Percentiles rank a stretch among this genome's conserved stretches.
Evolutionary conservation across 2,113 vertebrate species (phyloP).

Genomic region (Mobula hypostoma): DNA sequence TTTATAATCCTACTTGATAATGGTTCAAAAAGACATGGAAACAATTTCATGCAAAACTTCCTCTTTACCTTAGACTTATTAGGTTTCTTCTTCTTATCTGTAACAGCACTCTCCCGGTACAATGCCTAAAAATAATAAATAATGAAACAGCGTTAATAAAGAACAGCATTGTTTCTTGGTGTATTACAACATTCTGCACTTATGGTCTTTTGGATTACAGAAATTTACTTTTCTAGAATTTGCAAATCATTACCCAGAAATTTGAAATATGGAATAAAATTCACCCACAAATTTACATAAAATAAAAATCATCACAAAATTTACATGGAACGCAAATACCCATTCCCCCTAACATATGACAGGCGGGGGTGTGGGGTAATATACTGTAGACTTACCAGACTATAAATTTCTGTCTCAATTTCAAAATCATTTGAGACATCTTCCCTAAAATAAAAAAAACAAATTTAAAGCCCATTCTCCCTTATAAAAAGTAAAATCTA

Average conservation of each 20-base stretch:
- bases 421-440: conserved; percentile 83
- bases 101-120: conserved; percentile 61
- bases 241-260: no score
- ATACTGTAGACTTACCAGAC: conserved; percentile 66
- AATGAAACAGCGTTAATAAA: not conserved
- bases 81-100: conserved; percentile 85
- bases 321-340: no score
- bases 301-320: no score
- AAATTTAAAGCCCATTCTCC: conserved; percentile 6
- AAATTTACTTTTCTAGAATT: no score
- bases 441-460: conserved; percentile 64
- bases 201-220: no score
- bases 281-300: no score
- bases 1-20: not conserved
- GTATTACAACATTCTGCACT: no score
- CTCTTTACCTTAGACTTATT: conserved; percentile 80
- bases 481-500: not conserved
- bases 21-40: not conserved
- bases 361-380: no score
- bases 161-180: not conserved
- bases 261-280: no score
- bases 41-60: not conserved
- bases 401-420: conserved; percentile 82
- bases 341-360: no score
- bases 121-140: conserved; percentile 65